Percentiles rank a stretch among this genome's conserved stretches.
Conservation (phyloP, 2,113 vertebrate genomes). For the Ailurus styani region DNA sequence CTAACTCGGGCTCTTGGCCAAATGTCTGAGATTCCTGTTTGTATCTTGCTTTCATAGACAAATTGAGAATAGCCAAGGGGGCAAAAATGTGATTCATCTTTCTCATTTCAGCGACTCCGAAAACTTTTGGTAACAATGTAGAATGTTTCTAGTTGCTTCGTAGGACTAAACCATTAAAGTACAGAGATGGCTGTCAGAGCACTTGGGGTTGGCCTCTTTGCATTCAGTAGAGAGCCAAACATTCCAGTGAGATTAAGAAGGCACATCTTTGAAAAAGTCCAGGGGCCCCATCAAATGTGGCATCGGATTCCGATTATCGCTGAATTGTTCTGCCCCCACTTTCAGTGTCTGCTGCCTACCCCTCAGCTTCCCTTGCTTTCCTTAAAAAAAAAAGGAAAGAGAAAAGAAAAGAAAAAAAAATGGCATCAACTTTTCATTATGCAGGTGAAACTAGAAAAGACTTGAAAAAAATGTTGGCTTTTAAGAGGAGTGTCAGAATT, state of each 20-base stretch:
- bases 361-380: rapidly evolving
- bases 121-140: background rate
- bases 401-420: background rate
- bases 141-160: background rate
- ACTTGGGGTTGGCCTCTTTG: background rate
- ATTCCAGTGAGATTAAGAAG: background rate
- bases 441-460: background rate
- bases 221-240: background rate
- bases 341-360: background rate
- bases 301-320: background rate
- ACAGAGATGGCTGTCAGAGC: background rate
- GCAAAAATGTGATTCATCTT: background rate
- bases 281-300: background rate
- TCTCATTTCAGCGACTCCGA: background rate
- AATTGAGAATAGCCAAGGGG: background rate
- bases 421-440: background rate
- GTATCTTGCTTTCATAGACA: background rate
- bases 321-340: background rate
- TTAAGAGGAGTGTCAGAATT: background rate
- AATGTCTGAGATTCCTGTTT: background rate
- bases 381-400: background rate
- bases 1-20: background rate
- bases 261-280: background rate
- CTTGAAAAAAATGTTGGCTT: background rate
- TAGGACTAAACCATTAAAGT: background rate